Evolutionary conservation across 2,888 invertebrate species (phyloP).

Genomic region (Bedellia somnulentella): DNA sequence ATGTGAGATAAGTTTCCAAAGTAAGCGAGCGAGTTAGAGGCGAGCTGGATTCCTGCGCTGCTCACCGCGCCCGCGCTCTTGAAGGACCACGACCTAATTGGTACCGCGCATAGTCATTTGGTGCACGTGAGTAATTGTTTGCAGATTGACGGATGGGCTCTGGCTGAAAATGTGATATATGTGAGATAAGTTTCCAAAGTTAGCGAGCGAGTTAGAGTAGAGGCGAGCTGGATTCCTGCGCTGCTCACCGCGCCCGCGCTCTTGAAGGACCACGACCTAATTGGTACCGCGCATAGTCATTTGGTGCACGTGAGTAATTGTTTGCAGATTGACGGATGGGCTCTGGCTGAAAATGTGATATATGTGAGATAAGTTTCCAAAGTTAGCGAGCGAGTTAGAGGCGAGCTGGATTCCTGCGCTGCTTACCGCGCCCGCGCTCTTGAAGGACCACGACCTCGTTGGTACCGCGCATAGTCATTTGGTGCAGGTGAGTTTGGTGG

Average conservation of each 20-base stretch:
- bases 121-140: constrained; percentile 31
- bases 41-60: constrained; percentile 78
- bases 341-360: not conserved
- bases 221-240: too few species aligned
- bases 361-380: not conserved
- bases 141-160: not conserved
- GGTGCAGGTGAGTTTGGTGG: constrained; percentile 36
- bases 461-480: constrained; percentile 35
- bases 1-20: not conserved
- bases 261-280: constrained; percentile 69
- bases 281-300: constrained; percentile 33
- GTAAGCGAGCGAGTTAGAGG: constrained; percentile 84
- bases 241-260: constrained; percentile 67
- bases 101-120: constrained; percentile 33
- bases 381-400: too few species aligned
- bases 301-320: constrained; percentile 32
- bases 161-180: not conserved
- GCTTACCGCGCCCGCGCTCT: constrained; percentile 64
- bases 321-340: too few species aligned
- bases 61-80: constrained; percentile 67
- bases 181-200: not conserved
- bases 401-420: constrained; percentile 78
- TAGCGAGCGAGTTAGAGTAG: too few species aligned
- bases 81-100: constrained; percentile 66
- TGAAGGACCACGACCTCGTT: constrained; percentile 69